Evolutionary conservation across 2,888 invertebrate species (phyloP), one percentile per base, ranked within the genome.

Genomic region (Drosophila rellima): DNA sequence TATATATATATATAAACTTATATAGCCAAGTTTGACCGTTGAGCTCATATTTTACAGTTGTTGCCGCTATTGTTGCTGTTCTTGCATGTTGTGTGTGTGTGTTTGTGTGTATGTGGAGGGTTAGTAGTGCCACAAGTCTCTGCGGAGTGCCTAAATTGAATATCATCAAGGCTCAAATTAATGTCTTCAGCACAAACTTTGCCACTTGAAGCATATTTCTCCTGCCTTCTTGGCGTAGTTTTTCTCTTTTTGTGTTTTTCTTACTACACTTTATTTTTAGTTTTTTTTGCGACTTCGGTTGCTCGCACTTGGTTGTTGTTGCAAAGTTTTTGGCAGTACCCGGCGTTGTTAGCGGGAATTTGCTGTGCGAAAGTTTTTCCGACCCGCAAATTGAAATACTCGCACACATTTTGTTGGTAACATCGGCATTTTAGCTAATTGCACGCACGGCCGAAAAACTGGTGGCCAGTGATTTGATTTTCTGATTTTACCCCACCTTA

Each of bases 91-190:
- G 57, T 57, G 20, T 61, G 42, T 33, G 20, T 51, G 18, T 51
- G 51, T 56, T 29, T 59, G 47, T 63, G 31, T 67, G 48, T 64
- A 60, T 68, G 64, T 54, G 45, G 35, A 10, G 65, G 57, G 40
- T 73, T 64, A 66, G 63, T 82, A 64, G 83, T 80, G 78, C 63
- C 79, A 70, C 67, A 79, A 82, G 82, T 88, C 89, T 84, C 89
- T 57, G 74, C 66, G 76, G 89, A 84, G 90, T 83, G 79, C 75
- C 80, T 73, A 88, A 90, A 89, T 89, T 90, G 88, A 90, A 90
- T 90, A 90, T 88, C 89, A 89, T 89, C 90, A 86, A 76, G 84
- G 83, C 84, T 90, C 90, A 86, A 90, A 88, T 90, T 89, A 86
- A 86, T 86, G 86, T 86, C 90, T 86, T 89, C 83, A 78, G 80